Base-by-base conservation (phyloP, 2,797 vertebrate genomes). In the Alfaro cultratus region DNA sequence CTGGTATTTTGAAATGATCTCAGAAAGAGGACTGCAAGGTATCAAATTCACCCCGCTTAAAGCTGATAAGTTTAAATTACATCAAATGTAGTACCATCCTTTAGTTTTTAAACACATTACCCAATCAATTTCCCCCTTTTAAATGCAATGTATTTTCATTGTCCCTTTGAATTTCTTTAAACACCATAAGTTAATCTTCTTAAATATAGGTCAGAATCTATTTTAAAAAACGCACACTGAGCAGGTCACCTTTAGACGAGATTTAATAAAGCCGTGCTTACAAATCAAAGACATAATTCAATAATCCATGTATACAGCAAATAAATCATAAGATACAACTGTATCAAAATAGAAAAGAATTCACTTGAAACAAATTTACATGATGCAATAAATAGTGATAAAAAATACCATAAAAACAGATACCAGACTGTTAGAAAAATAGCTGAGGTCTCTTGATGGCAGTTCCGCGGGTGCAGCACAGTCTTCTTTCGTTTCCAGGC, bases 361-460 rank as follows among this genome's bases (percentile, higher is more conserved):
- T 90, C 81, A 91, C 87, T 81, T 81, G 84, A 92, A 89, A 87
- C 73, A 91, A 76, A 84, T 85, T 85, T 93, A 92, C 88, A 90
- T 93, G 92, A 93, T 90, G 80, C 79, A 94, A 92, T 94, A 94
- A 95, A 95, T 92, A 93, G 84, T 89, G 75, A 74, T 89, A 83
- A 86, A 89, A 91, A 90, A 89, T 79, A 67, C 31, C 18, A 21
- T 67, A 67, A 67, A 67, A 67, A 91, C 85, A 73, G 85, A 80
- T 83, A 89, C 83, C 75, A 79, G 53, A 81, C 83, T 89, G 83
- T 83, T 85, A 85, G 78, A 90, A 84, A 91, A 80, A 83, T 74
- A 75, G 81, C 49, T 53, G 39, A 43, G 70, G 57, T 82, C 55
- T 76, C 34, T 81, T 86, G 77, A 74, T 18, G 72, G 78, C 71